Base-by-base conservation (phyloP, 2,113 vertebrate species). In the Tachysurus fulvidraco region DNA sequence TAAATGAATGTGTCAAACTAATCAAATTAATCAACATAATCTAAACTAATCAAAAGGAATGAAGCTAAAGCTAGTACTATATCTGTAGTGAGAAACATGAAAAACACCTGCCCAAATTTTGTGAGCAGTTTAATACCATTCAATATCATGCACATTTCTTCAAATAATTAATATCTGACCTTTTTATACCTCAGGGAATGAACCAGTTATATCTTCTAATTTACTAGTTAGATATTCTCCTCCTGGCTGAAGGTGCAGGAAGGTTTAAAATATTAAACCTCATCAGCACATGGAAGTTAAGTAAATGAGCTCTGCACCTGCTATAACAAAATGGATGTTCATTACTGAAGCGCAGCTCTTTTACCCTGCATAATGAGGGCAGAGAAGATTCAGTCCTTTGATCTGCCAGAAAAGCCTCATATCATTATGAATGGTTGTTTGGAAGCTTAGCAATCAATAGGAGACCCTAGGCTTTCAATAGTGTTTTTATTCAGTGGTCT, bases 391-490 rank as follows among this genome's bases (percentile, higher is more conserved):
- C 85, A 46, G 19, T 79, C 86, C 89, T 92, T 93, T 88, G 92
- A 90, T 93, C 85, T 93, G 71, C 59, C 76, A 23, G 13, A 85
- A 85, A 69, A 60, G 19, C 62, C 91, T 94, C 86, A 94, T 95
- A 90, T 95, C 85, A 92, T 95, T 95, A 93, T 95, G 91, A 94
- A 95, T 91, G 84, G 91, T 65, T 4, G 64, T 21, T 80, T 85
- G 28, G 86, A 87, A 67, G 50, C 88, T 87, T 67, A 16, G 79
- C 83, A 88, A 92, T 93, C 88, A 92, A 94, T 92, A 92, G 88
- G 84, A 90, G 81, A 73, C 69, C 83, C 13, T 3, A 54, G 1
- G 50, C 81, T 92, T 92, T 93, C 89, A 93, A 92, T 84, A 81
- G 87, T 85, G 64, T 79, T 88, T 88, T 89, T 79, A 81, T 85